Base-by-base conservation (phyloP, 2,888 invertebrate genomes). In the Cyaniris semiargus region DNA sequence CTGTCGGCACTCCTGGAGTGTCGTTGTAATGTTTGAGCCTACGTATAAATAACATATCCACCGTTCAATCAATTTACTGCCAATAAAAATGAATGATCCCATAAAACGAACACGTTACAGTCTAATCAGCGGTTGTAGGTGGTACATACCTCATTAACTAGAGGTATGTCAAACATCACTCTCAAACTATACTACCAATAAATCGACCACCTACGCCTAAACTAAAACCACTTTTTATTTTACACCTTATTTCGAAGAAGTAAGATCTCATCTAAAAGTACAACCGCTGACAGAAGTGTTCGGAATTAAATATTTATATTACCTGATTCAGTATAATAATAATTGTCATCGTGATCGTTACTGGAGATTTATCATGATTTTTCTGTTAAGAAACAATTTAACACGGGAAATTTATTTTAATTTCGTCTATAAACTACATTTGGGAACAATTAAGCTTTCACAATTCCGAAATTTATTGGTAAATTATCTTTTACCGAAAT, bases 191-290 rank as follows among this genome's bases (percentile, higher is more conserved):
- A 53, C 74, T 18, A 53, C 53, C 18, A 53, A 74, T 74, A 74
- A 74, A 74, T 74, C 74, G 48, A 74, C 74, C 74, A 48, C 74
- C 74, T 53, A 74, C 74, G 27, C 53, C 21, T 21, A 53, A 6
- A 72, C 21, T 15, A 74, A 74, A 44, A 7, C 1, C 13, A 53
- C 23, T 72, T 72, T 72, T 72, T 44, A 38, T 72, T 72, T 71
- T 71, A n/a, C 5, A 15, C 44, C 44, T 21, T 72, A 38, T 21
- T 38, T 44, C 72, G 13, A 72, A 72, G 72, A 15, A 21, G 1
- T 72, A 72, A 72, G 72, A 72, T 44, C 21, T 27, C 23, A 66
- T 66, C 60, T 66, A 8, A 31, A n/a, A 18, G 21, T 71, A 71
- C 71, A n/a, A 18, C 10, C 71, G 15, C 38, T 8, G 21, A 71